phyloP scores from a whole-genome alignment of 2,888 invertebrate genomes.

The Ormyrus rosae region DNA sequence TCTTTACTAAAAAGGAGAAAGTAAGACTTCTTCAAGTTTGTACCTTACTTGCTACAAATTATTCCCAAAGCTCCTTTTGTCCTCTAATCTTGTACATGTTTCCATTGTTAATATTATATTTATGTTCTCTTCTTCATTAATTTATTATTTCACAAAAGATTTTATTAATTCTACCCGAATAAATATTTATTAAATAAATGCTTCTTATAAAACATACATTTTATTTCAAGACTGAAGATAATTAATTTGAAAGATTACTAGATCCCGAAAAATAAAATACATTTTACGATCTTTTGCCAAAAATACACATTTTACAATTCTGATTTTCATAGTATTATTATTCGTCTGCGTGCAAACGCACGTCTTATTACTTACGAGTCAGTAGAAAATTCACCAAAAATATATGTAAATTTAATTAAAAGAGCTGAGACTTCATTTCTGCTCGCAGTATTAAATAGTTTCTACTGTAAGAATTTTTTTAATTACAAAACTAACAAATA shows the following conservation, averaged over 20 bases:
- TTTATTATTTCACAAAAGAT: background rate
- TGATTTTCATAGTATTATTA: too few relatives aligned
- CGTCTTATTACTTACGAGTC: background rate
- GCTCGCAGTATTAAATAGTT: constrained; percentile 8
- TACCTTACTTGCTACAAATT: constrained; percentile 32
- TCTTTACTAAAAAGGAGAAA: background rate
- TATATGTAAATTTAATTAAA: constrained; percentile 33
- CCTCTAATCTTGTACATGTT: background rate
- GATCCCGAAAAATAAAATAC: too few relatives aligned
- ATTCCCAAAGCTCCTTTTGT: background rate
- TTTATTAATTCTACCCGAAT: too few relatives aligned
- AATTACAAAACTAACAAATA: constrained; percentile 27
- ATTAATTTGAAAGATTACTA: too few relatives aligned
- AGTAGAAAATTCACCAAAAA: constrained; percentile 2
- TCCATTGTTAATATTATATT: background rate
- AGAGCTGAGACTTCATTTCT: background rate
- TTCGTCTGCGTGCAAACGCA: too few relatives aligned
- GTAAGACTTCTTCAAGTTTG: constrained; percentile 28
- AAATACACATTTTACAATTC: too few relatives aligned
- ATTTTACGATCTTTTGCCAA: too few relatives aligned
- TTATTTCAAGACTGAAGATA: too few relatives aligned
- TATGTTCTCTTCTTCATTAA: background rate
- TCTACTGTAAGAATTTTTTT: constrained; percentile 15
- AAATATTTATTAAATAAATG: too few relatives aligned
- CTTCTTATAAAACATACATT: too few relatives aligned